A percentile compares a stretch with the other conserved stretches of the same genome.
phyloP scores from a whole-genome alignment of 2,888 invertebrate species.

The Eledone cirrhosa region DNA sequence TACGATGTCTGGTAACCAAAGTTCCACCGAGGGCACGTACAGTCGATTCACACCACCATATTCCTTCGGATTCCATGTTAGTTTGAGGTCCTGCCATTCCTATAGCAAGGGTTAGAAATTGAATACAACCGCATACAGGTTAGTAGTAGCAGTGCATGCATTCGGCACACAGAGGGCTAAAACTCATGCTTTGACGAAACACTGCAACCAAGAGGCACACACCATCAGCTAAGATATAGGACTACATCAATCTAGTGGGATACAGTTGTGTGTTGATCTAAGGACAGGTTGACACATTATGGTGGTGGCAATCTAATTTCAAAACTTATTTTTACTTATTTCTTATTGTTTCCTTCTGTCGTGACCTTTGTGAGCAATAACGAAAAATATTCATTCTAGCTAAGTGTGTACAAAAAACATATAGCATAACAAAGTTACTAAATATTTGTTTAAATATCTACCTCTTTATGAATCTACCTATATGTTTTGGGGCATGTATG shows the following conservation, averaged over 20 bases:
- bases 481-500: too few species aligned
- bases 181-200: slow-evolving; percentile 20
- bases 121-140: slow-evolving; percentile 9
- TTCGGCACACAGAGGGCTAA: slow-evolving; percentile 8
- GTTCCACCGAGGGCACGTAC: slow-evolving; percentile 88
- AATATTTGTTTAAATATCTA: too few species aligned
- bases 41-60: slow-evolving; percentile 94
- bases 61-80: slow-evolving; percentile 93
- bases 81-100: slow-evolving; percentile 81
- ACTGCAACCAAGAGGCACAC: background rate
- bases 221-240: too few species aligned
- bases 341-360: background rate
- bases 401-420: too few species aligned
- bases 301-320: background rate
- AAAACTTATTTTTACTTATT: background rate
- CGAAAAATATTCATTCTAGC: too few species aligned
- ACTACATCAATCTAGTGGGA: too few species aligned
- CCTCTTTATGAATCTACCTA: too few species aligned
- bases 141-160: slow-evolving; percentile 7
- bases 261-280: too few species aligned
- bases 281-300: background rate
- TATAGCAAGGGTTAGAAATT: slow-evolving; percentile 33
- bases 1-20: slow-evolving; percentile 66
- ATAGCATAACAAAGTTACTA: too few species aligned
- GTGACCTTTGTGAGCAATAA: too few species aligned